Evolutionary conservation across 2,797 vertebrate species (phyloP).

Genomic region (Aratinga solstitialis): DNA sequence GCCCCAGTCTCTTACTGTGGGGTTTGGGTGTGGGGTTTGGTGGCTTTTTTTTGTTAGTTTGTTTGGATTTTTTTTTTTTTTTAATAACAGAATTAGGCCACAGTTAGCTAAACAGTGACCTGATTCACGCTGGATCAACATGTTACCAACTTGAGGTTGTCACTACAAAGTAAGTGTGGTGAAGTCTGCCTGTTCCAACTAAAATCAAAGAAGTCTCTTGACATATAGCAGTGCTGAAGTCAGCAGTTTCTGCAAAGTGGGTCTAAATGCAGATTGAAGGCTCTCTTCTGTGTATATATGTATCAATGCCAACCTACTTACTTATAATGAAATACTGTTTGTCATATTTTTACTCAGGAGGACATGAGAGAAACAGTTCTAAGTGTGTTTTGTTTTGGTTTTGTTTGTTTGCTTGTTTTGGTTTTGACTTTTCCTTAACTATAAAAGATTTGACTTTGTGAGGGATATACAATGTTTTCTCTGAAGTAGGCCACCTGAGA

Average conservation of each 20-base stretch:
- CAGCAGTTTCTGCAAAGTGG: slow-evolving; percentile 24
- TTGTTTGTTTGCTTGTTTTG: not conserved
- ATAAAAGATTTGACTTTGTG: slow-evolving; percentile 32
- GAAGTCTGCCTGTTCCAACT: slow-evolving; percentile 60
- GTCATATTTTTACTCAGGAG: slow-evolving; percentile 46
- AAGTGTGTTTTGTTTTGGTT: not conserved
- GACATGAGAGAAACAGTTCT: slow-evolving; percentile 22
- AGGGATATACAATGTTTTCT: slow-evolving; percentile 58
- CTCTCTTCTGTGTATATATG: slow-evolving; percentile 22
- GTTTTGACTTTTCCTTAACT: slow-evolving; percentile 3
- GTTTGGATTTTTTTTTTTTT: not conserved
- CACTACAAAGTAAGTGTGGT: slow-evolving; percentile 54
- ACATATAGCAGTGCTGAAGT: slow-evolving; percentile 25
- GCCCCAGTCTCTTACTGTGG: not conserved
- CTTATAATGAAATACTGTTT: slow-evolving; percentile 73
- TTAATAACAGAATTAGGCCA: slow-evolving; percentile 46
- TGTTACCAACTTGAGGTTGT: slow-evolving; percentile 63
- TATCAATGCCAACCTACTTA: slow-evolving; percentile 60
- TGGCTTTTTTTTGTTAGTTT: not conserved
- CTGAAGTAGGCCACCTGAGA: slow-evolving; percentile 62
- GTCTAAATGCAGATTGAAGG: slow-evolving; percentile 58
- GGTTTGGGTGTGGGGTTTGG: not conserved
- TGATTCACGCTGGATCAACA: slow-evolving; percentile 69
- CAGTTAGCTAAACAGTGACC: slow-evolving; percentile 62
- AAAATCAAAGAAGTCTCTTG: slow-evolving; percentile 57